Evolutionary conservation across 2,888 invertebrate species (phyloP), one percentile per base, ranked within the genome.

Genomic region (Syritta pipiens): DNA sequence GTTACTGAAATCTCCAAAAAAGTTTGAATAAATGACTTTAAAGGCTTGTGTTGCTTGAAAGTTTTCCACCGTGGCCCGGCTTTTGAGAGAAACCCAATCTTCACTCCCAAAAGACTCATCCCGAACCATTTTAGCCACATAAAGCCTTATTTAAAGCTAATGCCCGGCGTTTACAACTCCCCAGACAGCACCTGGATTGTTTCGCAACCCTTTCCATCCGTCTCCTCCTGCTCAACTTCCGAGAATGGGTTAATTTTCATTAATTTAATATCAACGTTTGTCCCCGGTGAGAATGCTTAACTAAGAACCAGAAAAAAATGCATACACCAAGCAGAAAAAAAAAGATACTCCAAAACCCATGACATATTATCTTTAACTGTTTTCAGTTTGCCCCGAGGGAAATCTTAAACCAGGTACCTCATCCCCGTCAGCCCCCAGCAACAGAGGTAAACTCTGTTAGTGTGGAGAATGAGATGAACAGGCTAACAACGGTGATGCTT

Each of bases 251-350:
- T 83, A 83, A 84, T 84, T 84, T 84, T 83, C 84, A 84, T 84
- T 85, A 85, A 85, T 84, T 84, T 83, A 84, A 84, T 84, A 84
- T 84, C 81, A 84, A 82, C 81, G 83, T 83, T 62, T 79, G 79
- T 79, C 79, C 62, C 67, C 74, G 53, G 65, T 14, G 77, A 35
- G 19, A 14, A 26, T 19, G 7, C 9, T 53, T 42, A 35, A 40
- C 57, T 63, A 6, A 37, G 37, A 30, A 63, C 42, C 32, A 26
- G 14, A 48, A 40, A 62, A 74, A 72, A 67, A 60, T 55, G 46
- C 30, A 65, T 65, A 72, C 17, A 30, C 5, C 19, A 46, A 19
- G 3, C n/a, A 22, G 10, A 55, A 22, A 49, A 35, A 22, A 32
- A 46, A 59, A 40, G 17, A 53, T 35, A 55, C 9, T n/a, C 14